phyloP scores from a whole-genome alignment of 1,140 invertebrate species.

The Phymastichus coffea region DNA sequence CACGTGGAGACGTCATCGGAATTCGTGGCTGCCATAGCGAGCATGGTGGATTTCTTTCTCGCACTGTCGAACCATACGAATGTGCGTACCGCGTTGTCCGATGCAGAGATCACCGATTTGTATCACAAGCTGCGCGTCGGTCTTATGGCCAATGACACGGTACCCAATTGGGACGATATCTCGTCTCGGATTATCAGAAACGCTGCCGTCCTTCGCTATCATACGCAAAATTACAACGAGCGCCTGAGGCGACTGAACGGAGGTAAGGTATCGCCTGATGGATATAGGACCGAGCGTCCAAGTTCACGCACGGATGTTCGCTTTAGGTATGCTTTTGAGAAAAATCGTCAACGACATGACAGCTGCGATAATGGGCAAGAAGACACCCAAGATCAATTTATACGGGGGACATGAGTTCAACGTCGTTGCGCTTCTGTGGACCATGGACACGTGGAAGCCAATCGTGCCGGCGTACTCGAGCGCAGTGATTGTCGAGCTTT shows the following conservation, averaged over 20 bases:
- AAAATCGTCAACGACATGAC: slow-evolving; percentile 32
- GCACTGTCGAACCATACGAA: slow-evolving; percentile 57
- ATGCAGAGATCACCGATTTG: no score
- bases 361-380: neutral
- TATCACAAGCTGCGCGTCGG: no score
- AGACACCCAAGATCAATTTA: slow-evolving; percentile 57
- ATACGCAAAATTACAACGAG: slow-evolving; percentile 60
- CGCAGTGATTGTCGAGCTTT: slow-evolving; percentile 47
- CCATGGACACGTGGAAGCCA: slow-evolving; percentile 63
- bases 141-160: no score
- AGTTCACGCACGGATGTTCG: no score
- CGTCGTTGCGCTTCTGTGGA: slow-evolving; percentile 64
- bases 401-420: slow-evolving; percentile 72
- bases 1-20: no score
- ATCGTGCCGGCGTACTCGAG: slow-evolving; percentile 59
- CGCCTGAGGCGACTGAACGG: slow-evolving; percentile 63
- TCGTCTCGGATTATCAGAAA: no score
- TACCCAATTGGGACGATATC: no score
- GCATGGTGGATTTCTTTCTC: no score
- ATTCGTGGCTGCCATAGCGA: no score
- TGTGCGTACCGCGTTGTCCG: no score
- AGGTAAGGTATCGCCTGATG: no score
- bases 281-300: no score
- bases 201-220: slow-evolving; percentile 54
- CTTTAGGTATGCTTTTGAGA: slow-evolving; percentile 27